phyloP scores from a whole-genome alignment of 2,888 invertebrate species.

The Patella pellucida region DNA sequence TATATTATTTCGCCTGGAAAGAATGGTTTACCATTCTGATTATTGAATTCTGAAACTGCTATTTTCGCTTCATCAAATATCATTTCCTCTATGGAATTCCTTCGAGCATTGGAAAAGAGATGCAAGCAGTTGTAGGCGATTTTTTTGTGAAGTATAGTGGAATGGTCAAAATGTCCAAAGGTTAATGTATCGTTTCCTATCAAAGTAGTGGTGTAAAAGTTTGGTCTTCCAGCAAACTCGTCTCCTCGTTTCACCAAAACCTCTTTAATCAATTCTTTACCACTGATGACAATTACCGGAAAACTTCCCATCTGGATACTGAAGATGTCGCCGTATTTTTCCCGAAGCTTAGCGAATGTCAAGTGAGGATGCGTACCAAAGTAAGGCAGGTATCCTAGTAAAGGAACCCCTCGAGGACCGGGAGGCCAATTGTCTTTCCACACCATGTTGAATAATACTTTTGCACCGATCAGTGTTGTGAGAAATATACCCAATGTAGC shows the following conservation, averaged over 20 bases:
- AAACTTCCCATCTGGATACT: conserved; percentile 36
- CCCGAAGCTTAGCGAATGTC: conserved; percentile 25
- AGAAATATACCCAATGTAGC: too few relatives aligned
- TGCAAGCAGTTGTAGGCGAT: conserved; percentile 26
- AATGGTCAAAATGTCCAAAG: conserved; percentile 23
- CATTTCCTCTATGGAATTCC: conserved; percentile 18
- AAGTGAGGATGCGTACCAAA: conserved; percentile 29
- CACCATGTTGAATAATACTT: neutral
- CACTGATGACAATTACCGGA: conserved; percentile 37
- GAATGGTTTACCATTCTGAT: conserved; percentile 15
- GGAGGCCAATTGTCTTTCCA: conserved; percentile 20
- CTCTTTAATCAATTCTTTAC: conserved; percentile 29
- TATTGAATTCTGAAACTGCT: neutral
- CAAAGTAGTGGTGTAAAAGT: conserved; percentile 26
- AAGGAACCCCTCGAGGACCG: conserved; percentile 39
- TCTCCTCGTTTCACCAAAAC: conserved; percentile 26
- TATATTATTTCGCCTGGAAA: conserved; percentile 15
- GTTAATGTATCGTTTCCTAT: conserved; percentile 18
- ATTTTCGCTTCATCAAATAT: conserved; percentile 21
- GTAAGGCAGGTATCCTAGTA: conserved; percentile 38
- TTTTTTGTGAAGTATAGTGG: conserved; percentile 27
- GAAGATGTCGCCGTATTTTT: conserved; percentile 37
- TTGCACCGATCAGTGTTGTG: too few relatives aligned
- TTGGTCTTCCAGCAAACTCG: conserved; percentile 33
- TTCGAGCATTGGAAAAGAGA: conserved; percentile 20